phyloP scores from a whole-genome alignment of 2,113 vertebrate species.

The Thalassarche chlororhynchos region DNA sequence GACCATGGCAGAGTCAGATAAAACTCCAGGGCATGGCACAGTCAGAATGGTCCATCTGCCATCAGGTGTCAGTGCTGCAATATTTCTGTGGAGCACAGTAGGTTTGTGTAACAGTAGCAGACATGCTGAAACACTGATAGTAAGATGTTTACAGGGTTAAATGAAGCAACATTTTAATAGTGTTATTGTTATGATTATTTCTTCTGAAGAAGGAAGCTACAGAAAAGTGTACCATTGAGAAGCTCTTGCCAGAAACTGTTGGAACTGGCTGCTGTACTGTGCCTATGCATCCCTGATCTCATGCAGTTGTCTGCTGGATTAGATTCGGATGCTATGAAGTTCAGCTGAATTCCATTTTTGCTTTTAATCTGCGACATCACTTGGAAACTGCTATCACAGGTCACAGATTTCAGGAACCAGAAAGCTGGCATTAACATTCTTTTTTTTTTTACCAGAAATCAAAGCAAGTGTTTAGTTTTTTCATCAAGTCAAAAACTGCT shows the following conservation, averaged over 20 bases:
- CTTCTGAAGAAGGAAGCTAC: rapidly evolving
- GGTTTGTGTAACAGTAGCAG: background rate
- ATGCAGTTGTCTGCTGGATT: background rate
- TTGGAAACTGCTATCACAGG: background rate
- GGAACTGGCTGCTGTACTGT: background rate
- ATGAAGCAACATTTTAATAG: background rate
- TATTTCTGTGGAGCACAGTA: background rate
- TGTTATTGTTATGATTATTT: background rate
- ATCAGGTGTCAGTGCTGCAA: background rate
- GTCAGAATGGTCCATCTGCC: background rate
- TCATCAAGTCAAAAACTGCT: background rate
- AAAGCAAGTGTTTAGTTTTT: background rate
- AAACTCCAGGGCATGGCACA: background rate
- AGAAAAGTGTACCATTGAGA: background rate
- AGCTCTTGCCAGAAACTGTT: background rate
- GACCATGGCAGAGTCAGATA: background rate
- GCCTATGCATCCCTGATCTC: background rate
- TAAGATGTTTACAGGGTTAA: background rate
- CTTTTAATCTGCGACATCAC: background rate
- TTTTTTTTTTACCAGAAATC: background rate
- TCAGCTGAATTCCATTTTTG: background rate
- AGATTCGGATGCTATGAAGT: background rate
- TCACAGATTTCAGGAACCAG: background rate
- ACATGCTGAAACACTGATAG: background rate
- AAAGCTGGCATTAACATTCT: background rate